Evolutionary conservation across 2,797 vertebrate species (phyloP).

Genomic region (Leptatherina wallacei): DNA sequence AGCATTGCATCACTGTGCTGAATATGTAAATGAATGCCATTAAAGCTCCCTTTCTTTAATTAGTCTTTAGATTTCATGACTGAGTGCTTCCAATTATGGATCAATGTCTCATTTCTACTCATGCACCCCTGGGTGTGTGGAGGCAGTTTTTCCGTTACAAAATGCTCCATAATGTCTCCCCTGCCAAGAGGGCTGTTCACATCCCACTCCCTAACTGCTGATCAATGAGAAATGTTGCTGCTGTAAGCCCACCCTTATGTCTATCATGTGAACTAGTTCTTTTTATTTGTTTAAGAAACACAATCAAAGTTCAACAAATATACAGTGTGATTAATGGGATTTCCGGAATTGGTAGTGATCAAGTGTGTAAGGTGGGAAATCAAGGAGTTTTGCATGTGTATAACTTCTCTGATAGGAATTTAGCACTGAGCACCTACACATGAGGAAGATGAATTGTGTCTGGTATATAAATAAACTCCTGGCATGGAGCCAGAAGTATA

Average conservation of each 20-base stretch:
- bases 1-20: conserved; percentile 57
- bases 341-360: conserved; percentile 16
- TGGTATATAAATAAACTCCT: conserved; percentile 59
- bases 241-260: conserved; percentile 33
- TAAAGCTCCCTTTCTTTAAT: conserved; percentile 83
- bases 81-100: conserved; percentile 84
- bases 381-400: conserved; percentile 31
- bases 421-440: conserved; percentile 57
- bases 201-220: conserved; percentile 57
- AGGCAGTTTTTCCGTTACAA: conserved; percentile 68
- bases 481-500: conserved; percentile 31
- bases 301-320: conserved; percentile 40
- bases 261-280: conserved; percentile 15
- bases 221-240: conserved; percentile 66
- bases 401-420: conserved; percentile 65
- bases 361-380: conserved; percentile 29
- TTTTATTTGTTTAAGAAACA: conserved; percentile 7
- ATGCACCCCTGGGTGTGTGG: conserved; percentile 58
- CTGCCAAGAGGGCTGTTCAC: conserved; percentile 45
- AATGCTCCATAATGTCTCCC: conserved; percentile 70
- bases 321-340: conserved; percentile 28
- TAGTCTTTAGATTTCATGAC: conserved; percentile 83
- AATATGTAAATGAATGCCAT: conserved; percentile 80
- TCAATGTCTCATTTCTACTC: conserved; percentile 83
- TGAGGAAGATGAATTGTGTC: conserved; percentile 43